These are phyloP conservation scores for Apamea crenata DNA, from an alignment of 2,888 invertebrate species.

Conservation along the genomic window DNA sequence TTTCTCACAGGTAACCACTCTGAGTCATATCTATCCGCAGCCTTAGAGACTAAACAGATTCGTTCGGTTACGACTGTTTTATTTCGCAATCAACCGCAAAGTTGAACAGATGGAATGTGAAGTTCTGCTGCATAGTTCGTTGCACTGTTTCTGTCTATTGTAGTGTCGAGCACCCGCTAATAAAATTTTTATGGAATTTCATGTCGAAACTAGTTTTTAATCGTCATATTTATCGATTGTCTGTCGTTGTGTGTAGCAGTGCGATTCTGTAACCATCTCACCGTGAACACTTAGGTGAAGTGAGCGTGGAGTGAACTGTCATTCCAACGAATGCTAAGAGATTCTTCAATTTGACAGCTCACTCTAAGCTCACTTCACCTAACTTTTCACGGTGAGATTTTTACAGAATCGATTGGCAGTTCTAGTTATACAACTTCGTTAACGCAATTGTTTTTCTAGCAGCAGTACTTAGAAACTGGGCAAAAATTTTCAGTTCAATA, in stretches of 20 bases:
- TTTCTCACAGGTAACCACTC: background rate
- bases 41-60: slow-evolving; percentile 36
- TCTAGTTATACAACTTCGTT: background rate
- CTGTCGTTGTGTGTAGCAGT: background rate
- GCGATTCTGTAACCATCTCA: no score
- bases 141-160: slow-evolving; percentile 41
- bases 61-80: slow-evolving; percentile 30
- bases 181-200: slow-evolving; percentile 34
- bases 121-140: slow-evolving; percentile 35
- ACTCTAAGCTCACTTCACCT: no score
- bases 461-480: no score
- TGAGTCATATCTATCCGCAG: background rate
- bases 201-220: slow-evolving; percentile 7
- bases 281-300: no score
- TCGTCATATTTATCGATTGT: slow-evolving; percentile 3
- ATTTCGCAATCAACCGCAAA: slow-evolving; percentile 45
- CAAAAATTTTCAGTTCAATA: background rate
- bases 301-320: no score
- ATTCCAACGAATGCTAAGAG: no score
- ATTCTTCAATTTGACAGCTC: no score
- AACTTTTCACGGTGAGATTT: no score
- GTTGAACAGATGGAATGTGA: slow-evolving; percentile 35
- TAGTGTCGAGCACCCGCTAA: slow-evolving; percentile 13
- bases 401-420: no score
- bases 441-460: no score